Evolutionary conservation across 2,113 vertebrate species (phyloP), one percentile per base, ranked within the genome.

Genomic region (Scolopax mira): DNA sequence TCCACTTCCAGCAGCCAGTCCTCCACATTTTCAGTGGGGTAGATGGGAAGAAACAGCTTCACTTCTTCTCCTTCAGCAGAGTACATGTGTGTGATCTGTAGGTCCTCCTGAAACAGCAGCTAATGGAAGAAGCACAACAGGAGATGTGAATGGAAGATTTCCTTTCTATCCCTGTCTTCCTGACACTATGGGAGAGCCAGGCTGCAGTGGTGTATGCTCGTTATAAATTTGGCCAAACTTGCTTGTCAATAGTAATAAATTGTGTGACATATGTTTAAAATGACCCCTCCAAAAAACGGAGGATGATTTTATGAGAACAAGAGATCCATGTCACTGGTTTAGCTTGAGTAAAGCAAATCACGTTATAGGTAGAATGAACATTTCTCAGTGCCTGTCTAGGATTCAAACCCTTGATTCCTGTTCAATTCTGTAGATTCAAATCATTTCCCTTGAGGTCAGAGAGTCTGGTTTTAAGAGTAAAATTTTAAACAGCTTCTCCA

Each of bases 81-180:
- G 91, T 98, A 98, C 99, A 99, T 99, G 49, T 99, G 98, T 13
- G 99, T 99, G 97, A 99, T 99, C 97, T 98, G 96, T 27, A 99
- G 97, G 89, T 99, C 98, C 41, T 98, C 95, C 97, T 99, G 98
- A 95, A 99, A 99, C 62, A 97, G 96, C 23, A 99, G 98, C 99
- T 99, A 97, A 94, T 22, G 71, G 87, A 88, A 85, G 44, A 90
- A 75, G 35, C 6, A 12, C 57, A 96, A 89, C 55, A 94, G 49
- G 48, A 94, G 66, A 58, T 10, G 19, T 35, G 51, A 93, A 61
- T 12, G 23, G 46, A 92, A 9, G 16, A 37, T 54, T 89, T 83
- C n/a, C 25, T 74, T 85, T 61, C 62, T 24, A 23, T 48, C 14
- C 14, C 52, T 72, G 37, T 16, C 42, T 57, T 82, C 57, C 37